Base-by-base conservation (phyloP, 2,888 invertebrate species). In the Euzophera pinguis region DNA sequence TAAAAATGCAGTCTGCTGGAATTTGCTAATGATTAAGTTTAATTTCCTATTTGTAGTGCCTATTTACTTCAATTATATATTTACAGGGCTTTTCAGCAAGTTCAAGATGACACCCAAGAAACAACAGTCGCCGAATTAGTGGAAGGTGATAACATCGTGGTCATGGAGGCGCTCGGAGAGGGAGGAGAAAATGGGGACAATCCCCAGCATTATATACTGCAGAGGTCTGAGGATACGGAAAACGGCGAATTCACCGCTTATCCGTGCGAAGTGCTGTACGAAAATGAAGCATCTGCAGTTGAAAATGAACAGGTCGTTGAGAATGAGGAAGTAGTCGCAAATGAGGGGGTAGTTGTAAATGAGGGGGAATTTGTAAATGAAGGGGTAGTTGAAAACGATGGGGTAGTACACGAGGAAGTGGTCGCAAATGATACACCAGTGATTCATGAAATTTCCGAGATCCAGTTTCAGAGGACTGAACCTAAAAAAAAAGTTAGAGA, bases 131-230 rank as follows among this genome's bases (percentile, higher is more conserved):
- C 45, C 3, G 45, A 45, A 32, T 16, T 45, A 14, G 45, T 45
- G 8, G 45, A 45, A 1, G 45, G 10, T 4, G 16, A 34, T 10
- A 32, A 45, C 29, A 45, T 45, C 32, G 45, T 45, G 14, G 45
- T 45, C 14, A 45, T 45, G 45, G 45, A 45, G 16, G 32, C 45
- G 16, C 32, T 45, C 3, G 42, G 42, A n/a, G 45, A 45, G 32
- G 45, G 45, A 5, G 45, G 9, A 14, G 39, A 41, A 8, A 9
- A 9, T 9, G 42, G 27, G 1, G 45, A 16, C 2, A 34, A 32
- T 4, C 32, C 45, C 3, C 45, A 45, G 16, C 45, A 45, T 9
- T 45, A 45, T 10, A 45, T 45, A 3, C 45, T 45, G 1, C 16
- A 45, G 45, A 45, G 32, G 32, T 14, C 16, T 7, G 12, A n/a